Conservation (phyloP, 1,140 invertebrate species). For the Philopotamus ludificatus region DNA sequence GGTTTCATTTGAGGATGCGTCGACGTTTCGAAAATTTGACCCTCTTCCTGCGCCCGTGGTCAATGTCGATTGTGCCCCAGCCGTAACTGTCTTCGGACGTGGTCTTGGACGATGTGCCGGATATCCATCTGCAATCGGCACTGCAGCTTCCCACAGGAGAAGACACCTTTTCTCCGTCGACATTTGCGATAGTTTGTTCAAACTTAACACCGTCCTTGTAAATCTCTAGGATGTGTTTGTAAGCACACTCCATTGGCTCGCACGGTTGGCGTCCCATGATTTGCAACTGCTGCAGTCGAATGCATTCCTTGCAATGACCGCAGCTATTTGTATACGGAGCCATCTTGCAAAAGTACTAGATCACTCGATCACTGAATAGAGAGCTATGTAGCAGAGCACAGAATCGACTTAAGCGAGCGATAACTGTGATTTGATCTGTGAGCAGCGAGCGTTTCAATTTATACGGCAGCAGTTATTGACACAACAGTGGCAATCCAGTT, state of each 20-base stretch:
- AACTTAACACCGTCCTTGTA: too few relatives aligned
- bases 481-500: background rate
- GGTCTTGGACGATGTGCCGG: constrained; percentile 17
- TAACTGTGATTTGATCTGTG: background rate
- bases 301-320: constrained; percentile 37
- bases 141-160: constrained; percentile 25
- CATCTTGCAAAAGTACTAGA: too few relatives aligned
- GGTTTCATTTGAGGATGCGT: background rate
- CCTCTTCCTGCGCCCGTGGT: constrained; percentile 24
- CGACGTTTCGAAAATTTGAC: constrained; percentile 34
- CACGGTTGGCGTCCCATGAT: constrained; percentile 30
- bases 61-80: constrained; percentile 19
- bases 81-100: constrained; percentile 18
- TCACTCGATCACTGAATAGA: too few relatives aligned
- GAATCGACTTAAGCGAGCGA: too few relatives aligned
- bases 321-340: constrained; percentile 23
- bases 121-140: constrained; percentile 36
- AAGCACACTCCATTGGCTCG: constrained; percentile 27
- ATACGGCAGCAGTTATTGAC: constrained; percentile 1
- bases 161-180: too few relatives aligned
- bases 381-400: too few relatives aligned
- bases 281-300: constrained; percentile 26
- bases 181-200: too few relatives aligned
- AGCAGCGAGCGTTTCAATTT: background rate
- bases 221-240: constrained; percentile 36